These are phyloP conservation scores for Anastatus disparis DNA, from an alignment of 1,140 invertebrate species.

Conservation along the genomic window DNA sequence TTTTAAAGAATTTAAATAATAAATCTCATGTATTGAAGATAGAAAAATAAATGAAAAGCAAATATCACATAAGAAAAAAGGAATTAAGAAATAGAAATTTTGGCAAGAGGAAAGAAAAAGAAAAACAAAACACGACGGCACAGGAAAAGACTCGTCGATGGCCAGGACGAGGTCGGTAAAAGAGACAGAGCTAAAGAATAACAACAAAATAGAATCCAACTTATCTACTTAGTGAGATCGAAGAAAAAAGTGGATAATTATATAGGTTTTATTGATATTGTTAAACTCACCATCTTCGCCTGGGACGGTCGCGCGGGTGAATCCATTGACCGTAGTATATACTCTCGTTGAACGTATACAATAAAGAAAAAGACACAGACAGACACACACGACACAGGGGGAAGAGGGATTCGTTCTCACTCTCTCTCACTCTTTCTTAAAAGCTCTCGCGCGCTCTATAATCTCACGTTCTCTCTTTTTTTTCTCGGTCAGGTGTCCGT, in stretches of 20 bases:
- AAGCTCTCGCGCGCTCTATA: conserved; percentile 50
- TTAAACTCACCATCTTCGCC: conserved; percentile 58
- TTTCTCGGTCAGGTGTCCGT: conserved; percentile 25
- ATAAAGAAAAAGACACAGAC: no score
- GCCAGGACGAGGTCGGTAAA: conserved; percentile 7
- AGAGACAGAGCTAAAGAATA: conserved; percentile 8
- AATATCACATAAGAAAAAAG: background rate
- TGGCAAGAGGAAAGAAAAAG: background rate
- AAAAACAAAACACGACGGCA: conserved; percentile 26
- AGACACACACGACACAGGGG: no score
- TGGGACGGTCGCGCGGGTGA: conserved; percentile 50
- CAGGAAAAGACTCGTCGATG: background rate
- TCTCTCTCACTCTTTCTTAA: no score
- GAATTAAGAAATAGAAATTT: conserved; percentile 6
- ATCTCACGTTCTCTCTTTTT: background rate
- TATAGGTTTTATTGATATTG: background rate
- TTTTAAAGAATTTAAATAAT: no score
- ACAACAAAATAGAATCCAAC: no score
- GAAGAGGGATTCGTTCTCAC: no score
- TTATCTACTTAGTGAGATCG: no score
- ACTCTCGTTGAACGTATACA: no score
- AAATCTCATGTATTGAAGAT: background rate
- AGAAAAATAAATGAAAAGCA: background rate
- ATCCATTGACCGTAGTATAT: conserved; percentile 44
- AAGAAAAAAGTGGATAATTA: background rate